Base-by-base conservation (phyloP, 2,113 vertebrate species). In the Opisthocomus hoazin region DNA sequence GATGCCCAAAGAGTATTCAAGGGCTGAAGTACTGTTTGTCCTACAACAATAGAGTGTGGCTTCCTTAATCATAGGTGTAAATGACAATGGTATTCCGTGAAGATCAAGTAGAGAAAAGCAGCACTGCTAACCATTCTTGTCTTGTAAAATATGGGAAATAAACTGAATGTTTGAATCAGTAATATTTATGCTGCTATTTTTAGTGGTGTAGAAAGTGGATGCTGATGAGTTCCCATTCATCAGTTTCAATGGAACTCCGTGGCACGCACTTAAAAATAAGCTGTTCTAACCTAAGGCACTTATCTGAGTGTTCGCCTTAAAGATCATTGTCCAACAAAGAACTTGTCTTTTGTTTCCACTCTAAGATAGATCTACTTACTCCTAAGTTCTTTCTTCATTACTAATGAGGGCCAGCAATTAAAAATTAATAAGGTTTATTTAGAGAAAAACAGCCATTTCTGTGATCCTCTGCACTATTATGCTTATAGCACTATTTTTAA, bases 371-470 rank as follows among this genome's bases (percentile, higher is more conserved):
- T 50, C 71, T 91, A 46, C 63, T 85, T 95, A 69, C 54, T 93
- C 50, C 9, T 71, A 74, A 85, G 41, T 79, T 75, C 29, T 41
- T 94, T 30, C 30, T 91, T 77, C 1, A 91, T 88, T 96, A 94
- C 91, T 95, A 91, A 94, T 93, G 82, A 94, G 15, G 24, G 7
- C 41, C 4, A 41, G 13, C 14, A 88, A 79, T 96, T 41, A 87
- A 95, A 96, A 87, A 85, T 79, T 73, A 60, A 85, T 82, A 56
- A 70, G 19, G 9, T 71, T 85, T 96, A 93, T 95, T 91, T 91
- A 73, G 58, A 51, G 70, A 61, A 91, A 91, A 95, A 0, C 5
- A 63, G 48, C 13, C 32, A 41, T 85, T 91, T 84, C 32, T 83
- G 63, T 89, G 75, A 89, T 75, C 29, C 34, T 69, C 37, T 68